A percentile compares a stretch with the other conserved stretches of the same genome.
phyloP scores from a whole-genome alignment of 2,113 vertebrate species.

The Notiomystis cincta region DNA sequence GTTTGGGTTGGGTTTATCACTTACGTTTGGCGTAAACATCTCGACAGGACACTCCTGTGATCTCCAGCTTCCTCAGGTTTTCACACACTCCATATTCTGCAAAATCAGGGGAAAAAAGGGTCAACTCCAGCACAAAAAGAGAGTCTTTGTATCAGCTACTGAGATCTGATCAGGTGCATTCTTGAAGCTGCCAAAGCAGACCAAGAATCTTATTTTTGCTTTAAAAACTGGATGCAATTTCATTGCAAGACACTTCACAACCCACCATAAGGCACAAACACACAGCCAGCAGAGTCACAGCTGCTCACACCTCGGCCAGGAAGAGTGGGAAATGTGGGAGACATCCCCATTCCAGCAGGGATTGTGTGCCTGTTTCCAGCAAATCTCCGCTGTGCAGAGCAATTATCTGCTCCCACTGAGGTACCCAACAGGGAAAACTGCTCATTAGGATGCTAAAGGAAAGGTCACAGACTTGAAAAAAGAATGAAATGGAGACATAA shows the following conservation, averaged over 20 bases:
- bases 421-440: conserved; percentile 5
- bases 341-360: neutral
- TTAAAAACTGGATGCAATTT: neutral
- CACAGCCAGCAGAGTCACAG: neutral
- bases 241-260: no score
- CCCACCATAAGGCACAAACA: neutral
- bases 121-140: neutral
- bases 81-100: conserved; percentile 93
- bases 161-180: neutral
- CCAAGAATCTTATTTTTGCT: neutral
- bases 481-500: conserved; percentile 20
- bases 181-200: neutral
- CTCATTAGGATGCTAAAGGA: conserved; percentile 9
- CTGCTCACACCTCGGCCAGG: neutral
- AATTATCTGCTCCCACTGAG: conserved; percentile 21
- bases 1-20: conserved; percentile 5
- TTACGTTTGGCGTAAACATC: conserved; percentile 97
- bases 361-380: neutral
- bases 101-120: neutral
- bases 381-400: neutral
- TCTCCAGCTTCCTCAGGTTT: conserved; percentile 88
- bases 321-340: neutral
- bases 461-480: conserved; percentile 36
- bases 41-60: conserved; percentile 84
- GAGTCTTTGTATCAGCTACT: accelerated